These are phyloP conservation scores for Ischnura elegans DNA, from an alignment of 2,888 invertebrate genomes.

Conservation along the genomic window DNA sequence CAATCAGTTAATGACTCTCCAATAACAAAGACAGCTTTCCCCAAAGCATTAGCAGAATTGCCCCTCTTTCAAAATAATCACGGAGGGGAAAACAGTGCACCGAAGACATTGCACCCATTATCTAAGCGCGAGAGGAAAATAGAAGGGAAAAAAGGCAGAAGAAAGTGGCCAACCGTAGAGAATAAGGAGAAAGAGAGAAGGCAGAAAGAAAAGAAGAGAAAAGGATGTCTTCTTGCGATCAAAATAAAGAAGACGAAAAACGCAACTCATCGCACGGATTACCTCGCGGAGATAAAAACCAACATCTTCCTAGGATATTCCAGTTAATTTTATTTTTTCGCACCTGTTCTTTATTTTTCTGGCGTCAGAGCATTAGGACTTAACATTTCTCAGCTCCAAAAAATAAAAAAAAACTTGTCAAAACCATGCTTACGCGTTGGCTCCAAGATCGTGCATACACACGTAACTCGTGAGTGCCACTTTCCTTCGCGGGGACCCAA, in stretches of 20 bases:
- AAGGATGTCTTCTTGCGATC: background rate
- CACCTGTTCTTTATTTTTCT: too few relatives aligned
- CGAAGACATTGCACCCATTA: background rate
- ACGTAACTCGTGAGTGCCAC: background rate
- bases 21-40: background rate
- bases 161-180: background rate
- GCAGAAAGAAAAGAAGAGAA: background rate
- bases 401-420: background rate
- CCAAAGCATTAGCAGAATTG: background rate
- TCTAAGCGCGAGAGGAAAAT: background rate
- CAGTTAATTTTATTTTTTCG: background rate
- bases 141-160: background rate
- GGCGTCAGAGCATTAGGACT: background rate
- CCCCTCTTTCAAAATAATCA: background rate
- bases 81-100: background rate
- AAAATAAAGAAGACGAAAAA: conserved; percentile 10
- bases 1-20: conserved; percentile 12
- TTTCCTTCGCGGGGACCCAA: background rate
- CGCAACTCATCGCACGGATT: conserved; percentile 33
- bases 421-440: background rate
- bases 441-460: background rate
- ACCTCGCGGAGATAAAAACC: conserved; percentile 34
- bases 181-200: background rate
- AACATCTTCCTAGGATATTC: background rate
- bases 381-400: background rate